These are phyloP conservation scores for Sorex fumeus DNA, from an alignment of 2,113 vertebrate species.

Conservation along the genomic window DNA sequence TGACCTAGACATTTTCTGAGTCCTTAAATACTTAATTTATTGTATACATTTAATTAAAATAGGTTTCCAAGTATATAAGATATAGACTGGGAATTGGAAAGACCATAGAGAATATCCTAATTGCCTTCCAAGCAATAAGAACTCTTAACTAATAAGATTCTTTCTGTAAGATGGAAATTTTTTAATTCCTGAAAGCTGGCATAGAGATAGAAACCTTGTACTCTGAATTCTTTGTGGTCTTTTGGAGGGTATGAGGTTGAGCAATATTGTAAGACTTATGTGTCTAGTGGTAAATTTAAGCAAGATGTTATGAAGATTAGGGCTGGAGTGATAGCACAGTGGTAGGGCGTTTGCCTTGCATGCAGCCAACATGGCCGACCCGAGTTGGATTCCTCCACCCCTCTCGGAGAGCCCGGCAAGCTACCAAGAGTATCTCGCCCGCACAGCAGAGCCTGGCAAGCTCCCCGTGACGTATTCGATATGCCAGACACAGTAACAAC, in stretches of 20 bases:
- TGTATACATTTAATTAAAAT: slow-evolving; percentile 55
- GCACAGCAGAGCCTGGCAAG: no score
- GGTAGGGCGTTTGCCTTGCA: no score
- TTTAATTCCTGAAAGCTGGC: background rate
- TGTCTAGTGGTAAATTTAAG: background rate
- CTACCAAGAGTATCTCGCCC: no score
- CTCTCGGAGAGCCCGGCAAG: no score
- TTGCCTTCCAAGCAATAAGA: background rate
- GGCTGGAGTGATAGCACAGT: no score
- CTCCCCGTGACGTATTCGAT: no score
- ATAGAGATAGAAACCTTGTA: background rate
- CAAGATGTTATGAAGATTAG: background rate
- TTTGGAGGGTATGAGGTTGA: background rate
- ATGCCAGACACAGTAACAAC: no score
- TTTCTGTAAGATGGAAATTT: background rate
- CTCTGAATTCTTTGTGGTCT: background rate
- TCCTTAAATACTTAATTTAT: slow-evolving; percentile 28
- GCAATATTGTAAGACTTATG: background rate
- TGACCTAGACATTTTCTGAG: slow-evolving; percentile 40
- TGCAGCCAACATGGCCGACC: no score
- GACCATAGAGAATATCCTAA: slow-evolving; percentile 55
- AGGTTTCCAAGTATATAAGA: slow-evolving; percentile 17
- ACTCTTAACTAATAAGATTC: slow-evolving; percentile 16
- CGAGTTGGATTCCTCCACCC: no score
- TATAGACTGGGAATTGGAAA: background rate